A percentile compares a stretch with the other conserved stretches of the same genome.
Evolutionary conservation across 1,140 invertebrate species (phyloP).

Genomic region (Polypedilum pembai): DNA sequence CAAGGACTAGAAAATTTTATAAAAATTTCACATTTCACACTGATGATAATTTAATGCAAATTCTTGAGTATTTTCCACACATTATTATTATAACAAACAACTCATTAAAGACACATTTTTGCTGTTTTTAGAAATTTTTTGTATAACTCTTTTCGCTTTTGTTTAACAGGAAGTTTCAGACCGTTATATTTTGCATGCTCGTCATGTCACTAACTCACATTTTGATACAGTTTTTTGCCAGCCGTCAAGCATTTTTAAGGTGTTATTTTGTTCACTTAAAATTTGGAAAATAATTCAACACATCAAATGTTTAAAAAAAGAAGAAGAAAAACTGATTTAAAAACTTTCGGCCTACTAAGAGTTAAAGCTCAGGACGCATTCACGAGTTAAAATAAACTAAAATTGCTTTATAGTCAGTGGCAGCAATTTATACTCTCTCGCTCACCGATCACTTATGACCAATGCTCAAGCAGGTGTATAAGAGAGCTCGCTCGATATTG

Average conservation of each 20-base stretch:
- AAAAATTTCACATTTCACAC: no score
- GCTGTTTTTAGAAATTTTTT: neutral
- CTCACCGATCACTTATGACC: neutral
- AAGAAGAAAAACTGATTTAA: no score
- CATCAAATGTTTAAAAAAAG: no score
- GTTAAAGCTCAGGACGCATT: neutral
- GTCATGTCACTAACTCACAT: constrained; percentile 4
- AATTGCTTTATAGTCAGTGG: neutral
- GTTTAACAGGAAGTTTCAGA: neutral
- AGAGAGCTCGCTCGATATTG: neutral
- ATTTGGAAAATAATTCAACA: neutral
- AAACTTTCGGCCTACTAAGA: neutral
- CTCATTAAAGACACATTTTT: neutral
- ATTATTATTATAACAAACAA: no score
- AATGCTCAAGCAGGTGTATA: constrained; percentile 2
- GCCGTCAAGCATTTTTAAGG: neutral
- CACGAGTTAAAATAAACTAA: constrained; percentile 25
- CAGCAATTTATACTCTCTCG: constrained; percentile 8
- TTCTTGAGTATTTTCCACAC: no score
- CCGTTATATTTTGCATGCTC: neutral
- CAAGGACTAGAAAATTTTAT: no score
- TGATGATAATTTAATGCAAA: no score
- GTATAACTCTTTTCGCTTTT: neutral
- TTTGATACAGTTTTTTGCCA: constrained; percentile 3
- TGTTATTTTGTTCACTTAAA: neutral